phyloP scores from a whole-genome alignment of 2,797 vertebrate species.

The Hydrolagus colliei region DNA sequence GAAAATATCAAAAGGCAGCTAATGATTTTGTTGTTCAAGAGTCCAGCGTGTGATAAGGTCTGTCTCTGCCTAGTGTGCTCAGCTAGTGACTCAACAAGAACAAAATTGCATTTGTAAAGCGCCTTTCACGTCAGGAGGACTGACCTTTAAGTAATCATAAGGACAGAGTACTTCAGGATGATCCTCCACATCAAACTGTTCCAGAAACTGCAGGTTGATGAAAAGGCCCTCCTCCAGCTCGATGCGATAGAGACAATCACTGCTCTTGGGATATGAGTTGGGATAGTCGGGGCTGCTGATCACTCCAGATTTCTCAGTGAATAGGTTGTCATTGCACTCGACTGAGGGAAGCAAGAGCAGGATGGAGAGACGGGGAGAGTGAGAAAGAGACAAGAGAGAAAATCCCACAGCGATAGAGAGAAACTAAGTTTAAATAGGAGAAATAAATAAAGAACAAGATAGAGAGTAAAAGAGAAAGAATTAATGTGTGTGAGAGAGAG shows the following conservation, averaged over 20 bases:
- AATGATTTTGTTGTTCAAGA: no score
- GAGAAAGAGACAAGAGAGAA: no score
- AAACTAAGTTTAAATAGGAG: background rate
- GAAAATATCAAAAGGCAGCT: no score
- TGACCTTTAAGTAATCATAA: conserved; percentile 85
- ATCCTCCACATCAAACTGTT: conserved; percentile 81
- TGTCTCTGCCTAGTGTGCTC: background rate
- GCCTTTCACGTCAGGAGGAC: background rate
- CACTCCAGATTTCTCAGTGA: conserved; percentile 68
- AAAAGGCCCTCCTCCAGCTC: conserved; percentile 76
- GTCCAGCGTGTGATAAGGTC: no score
- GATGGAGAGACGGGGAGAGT: no score
- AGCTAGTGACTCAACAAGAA: background rate
- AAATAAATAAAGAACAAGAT: background rate
- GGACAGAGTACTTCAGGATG: conserved; percentile 83
- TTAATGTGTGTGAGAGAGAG: background rate
- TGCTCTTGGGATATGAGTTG: conserved; percentile 82
- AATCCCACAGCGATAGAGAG: background rate
- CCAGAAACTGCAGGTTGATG: conserved; percentile 74
- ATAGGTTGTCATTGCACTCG: conserved; percentile 80
- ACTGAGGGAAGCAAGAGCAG: conserved; percentile 57
- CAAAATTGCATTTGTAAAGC: no score
- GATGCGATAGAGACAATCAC: conserved; percentile 73
- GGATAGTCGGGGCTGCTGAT: conserved; percentile 78
- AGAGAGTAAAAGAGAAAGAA: background rate